Evolutionary conservation across 2,797 vertebrate genomes (phyloP).

Genomic region (Poecilia wingei): DNA sequence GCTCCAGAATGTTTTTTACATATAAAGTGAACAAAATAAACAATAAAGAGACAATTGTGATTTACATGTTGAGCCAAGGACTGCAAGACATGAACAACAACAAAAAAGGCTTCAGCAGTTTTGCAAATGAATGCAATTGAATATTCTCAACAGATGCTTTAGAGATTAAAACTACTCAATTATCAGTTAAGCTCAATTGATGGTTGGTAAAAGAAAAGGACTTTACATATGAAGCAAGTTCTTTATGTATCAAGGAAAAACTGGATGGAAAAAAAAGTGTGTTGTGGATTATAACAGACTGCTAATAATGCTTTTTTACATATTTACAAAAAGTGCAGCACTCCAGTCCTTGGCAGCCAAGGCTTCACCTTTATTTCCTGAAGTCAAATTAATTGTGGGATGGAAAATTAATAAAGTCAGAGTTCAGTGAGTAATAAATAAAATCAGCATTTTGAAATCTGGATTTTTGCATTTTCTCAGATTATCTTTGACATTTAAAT

Average conservation of each 20-base stretch:
- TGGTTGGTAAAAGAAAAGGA: neutral
- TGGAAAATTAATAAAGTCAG: neutral
- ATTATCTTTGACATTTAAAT: neutral
- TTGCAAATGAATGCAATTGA: neutral
- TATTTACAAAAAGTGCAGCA: neutral
- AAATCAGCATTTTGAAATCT: neutral
- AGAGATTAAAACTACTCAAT: neutral
- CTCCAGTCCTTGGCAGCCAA: neutral
- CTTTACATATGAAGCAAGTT: neutral
- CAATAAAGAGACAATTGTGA: neutral
- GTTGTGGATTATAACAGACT: neutral
- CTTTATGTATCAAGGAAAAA: neutral
- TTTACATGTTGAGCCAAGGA: neutral
- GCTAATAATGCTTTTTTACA: neutral
- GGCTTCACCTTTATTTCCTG: neutral
- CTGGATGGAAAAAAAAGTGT: neutral
- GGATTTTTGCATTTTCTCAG: neutral
- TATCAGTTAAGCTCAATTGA: neutral
- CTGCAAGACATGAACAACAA: neutral
- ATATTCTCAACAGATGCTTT: neutral
- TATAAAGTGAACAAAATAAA: neutral
- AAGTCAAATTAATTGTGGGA: neutral
- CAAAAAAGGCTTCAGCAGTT: neutral
- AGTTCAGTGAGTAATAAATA: neutral
- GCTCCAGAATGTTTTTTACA: neutral